Base-by-base conservation (phyloP, 2,888 invertebrate genomes). In the Gari tellinella region DNA sequence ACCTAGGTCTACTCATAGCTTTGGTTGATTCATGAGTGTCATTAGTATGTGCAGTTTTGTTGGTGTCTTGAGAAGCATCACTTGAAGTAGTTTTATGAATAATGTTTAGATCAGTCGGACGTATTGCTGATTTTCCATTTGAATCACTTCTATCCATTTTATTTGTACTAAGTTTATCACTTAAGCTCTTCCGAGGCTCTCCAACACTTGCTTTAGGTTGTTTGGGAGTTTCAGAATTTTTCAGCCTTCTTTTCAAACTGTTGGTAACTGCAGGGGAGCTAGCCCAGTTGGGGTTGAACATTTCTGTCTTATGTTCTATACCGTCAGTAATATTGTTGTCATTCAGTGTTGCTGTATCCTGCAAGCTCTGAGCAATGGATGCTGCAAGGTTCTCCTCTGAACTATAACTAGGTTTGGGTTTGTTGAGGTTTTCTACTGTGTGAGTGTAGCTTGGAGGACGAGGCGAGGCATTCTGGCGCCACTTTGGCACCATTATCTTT, bases 401-500 rank as follows among this genome's bases (percentile, higher is more conserved):
- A 8, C 58, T 69, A 41, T 38, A 63, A 38, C 64, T 58, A 57
- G 38, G 57, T 15, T 51, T 53, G 17, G 67, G 56, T 41, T 68
- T 72, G 41, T 52, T 64, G 5, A 65, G 40, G 8, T 61, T 57
- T 41, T 65, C 67, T 2, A 72, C 72, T 49, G 55, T 63, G 7
- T 46, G 53, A 12, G 31, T 57, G 26, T 79, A 74, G 40, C 72
- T 72, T n/a, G 79, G 74, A 12, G 79, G 78, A 14, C 68, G 68
- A 12, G 72, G 63, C 0, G 78, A 73, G 40, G 78, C 68, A 69
- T 72, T 74, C 45, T 79, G 74, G 5, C 79, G 66, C 79, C 79
- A 79, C 49, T 64, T 72, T 57, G 79, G 79, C 45, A 79, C 72
- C 79, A 79, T 79, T 10, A 79, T 79, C 48, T 79, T 79, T 53